Percentiles rank a stretch among this genome's conserved stretches.
Evolutionary conservation across 2,888 invertebrate genomes (phyloP).

Genomic region (Oegoconia quadripuncta): DNA sequence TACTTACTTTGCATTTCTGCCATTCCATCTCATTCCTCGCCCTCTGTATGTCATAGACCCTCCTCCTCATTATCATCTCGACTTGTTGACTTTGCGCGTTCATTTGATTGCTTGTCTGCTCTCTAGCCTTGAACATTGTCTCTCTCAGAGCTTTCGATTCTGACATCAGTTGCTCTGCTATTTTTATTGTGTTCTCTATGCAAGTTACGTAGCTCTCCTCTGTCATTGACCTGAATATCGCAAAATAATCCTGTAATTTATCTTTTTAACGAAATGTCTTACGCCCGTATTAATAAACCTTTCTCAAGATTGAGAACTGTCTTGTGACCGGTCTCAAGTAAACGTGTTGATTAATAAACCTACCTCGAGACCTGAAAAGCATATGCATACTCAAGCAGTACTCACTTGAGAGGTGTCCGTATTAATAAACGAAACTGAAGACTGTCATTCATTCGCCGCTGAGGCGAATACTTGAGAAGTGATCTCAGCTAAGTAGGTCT

Average conservation of each 20-base stretch:
- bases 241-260: too few relatives aligned
- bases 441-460: too few relatives aligned
- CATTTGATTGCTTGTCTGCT: constrained; percentile 89
- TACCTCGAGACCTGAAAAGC: too few relatives aligned
- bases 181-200: constrained; percentile 86
- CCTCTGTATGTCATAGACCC: constrained; percentile 92
- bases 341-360: too few relatives aligned
- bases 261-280: neutral
- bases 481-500: too few relatives aligned
- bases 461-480: too few relatives aligned
- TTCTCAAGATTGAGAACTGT: too few relatives aligned
- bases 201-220: constrained; percentile 92
- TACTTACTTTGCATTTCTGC: constrained; percentile 81
- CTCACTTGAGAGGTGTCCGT: too few relatives aligned
- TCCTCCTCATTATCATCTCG: constrained; percentile 89
- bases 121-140: constrained; percentile 87
- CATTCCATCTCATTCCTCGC: constrained; percentile 93
- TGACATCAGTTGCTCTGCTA: constrained; percentile 89
- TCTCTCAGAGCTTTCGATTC: constrained; percentile 89
- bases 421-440: too few relatives aligned
- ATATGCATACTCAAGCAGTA: too few relatives aligned
- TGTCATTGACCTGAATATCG: constrained; percentile 80
- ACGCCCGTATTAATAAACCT: constrained; percentile 1
- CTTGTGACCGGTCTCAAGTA: too few relatives aligned
- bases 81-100: constrained; percentile 89